Base-by-base conservation (phyloP, 2,113 vertebrate genomes). In the Heliornis fulica region DNA sequence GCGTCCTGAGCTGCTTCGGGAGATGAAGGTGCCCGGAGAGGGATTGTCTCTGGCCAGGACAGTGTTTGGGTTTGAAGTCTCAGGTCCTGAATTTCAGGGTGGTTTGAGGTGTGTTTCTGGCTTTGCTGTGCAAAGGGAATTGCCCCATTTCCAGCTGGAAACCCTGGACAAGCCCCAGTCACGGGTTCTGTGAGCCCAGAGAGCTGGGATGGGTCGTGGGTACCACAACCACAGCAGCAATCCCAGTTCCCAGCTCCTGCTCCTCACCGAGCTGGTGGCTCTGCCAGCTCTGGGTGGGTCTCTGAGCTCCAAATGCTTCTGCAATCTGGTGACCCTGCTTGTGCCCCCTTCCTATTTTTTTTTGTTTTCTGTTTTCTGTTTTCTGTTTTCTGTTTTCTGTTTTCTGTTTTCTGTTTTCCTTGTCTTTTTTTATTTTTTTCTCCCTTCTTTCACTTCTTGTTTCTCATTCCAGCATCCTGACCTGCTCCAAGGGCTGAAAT, bases 331-430 rank as follows among this genome's bases (percentile, higher is more conserved):
- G 38, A 20, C 51, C 9, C 65, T 59, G 16, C 29, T 38, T 60
- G 22, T 19, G n/a, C 4, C 3, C 6, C 5, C 17, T 1, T 1
- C 1, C 11, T 17, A n/a, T 4, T 38, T 45, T 3, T 10, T n/a
- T 34, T 8, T 10, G 21, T 54, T 38, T 40, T 8, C 2, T 15
- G n/a, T n/a, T 38, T 40, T 15, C 48, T 22, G 22, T 23, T 22
- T 48, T 22, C 15, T 46, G 45, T 38, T 57, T 15, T 2, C 1
- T 10, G 18, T 22, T 11, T 5, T 17, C 40, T 28, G 19, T 26
- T 10, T 26, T 20, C 2, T 17, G 20, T 14, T 31, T 4, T 22
- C 13, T 23, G 31, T 26, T 26, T 31, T 51, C 9, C 2, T 3
- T n/a, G n/a, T n/a, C n/a, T 14, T 45, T 19, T 45, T 19, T 45